Base-by-base conservation (phyloP, 2,888 invertebrate species). In the Loripinus fragilis region DNA sequence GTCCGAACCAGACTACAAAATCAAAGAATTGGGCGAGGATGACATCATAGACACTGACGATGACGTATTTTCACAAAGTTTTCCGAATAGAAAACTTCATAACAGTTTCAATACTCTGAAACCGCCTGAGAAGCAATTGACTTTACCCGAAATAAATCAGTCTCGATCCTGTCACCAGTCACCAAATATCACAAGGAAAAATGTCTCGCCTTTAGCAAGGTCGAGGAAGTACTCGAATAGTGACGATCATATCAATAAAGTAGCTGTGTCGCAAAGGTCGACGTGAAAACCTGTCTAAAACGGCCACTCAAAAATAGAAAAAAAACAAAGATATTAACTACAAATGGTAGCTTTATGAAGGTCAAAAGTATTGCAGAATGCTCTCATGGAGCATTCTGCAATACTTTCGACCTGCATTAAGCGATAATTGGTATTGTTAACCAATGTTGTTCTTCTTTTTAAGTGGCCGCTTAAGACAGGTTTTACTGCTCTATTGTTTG, bases 61-160 rank as follows among this genome's bases (percentile, higher is more conserved):
- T 65, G 76, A 81, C n/a, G 84, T 84, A 0, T 84, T 84, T 60
- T 50, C 81, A 8, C 60, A 55, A n/a, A 78, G 78, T 69, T 80
- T 66, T 71, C 81, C 81, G 12, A 66, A 30, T n/a, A 33, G 25
- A 30, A 69, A 20, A 30, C 1, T 33, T 10, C 28, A 8, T 1
- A 77, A 38, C 17, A n/a, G 30, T 23, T 33, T 42, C 1, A 69
- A 48, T 17, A 35, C 41, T 12, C 50, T 30, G 41, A 66, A 69
- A 55, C 68, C 35, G 15, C 64, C 50, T 28, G 74, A 81, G 3
- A 60, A 33, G 10, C 75, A 80, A 30, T n/a, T 83, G n/a, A 71
- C 68, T 10, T 41, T 84, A 28, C 84, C 84, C 20, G 77, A 84
- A 33, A 79, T 84, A 2, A 48, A 67, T 28, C 45, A 60, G 33